These are phyloP conservation scores for Drosophila ustulata DNA, from an alignment of 2,888 invertebrate genomes.

Conservation along the genomic window DNA sequence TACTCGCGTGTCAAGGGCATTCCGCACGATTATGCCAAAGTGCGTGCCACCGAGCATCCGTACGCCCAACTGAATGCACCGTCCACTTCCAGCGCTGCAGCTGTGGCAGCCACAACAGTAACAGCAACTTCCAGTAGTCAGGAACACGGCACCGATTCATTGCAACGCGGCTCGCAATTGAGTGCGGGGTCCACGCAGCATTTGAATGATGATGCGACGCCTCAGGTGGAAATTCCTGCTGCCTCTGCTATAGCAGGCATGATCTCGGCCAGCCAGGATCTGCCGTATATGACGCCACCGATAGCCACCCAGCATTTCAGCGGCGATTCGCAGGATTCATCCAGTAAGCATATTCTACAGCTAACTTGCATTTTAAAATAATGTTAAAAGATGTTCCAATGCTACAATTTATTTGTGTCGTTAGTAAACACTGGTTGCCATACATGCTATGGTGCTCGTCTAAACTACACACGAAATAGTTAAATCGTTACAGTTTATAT, in stretches of 20 bases:
- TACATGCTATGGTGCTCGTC: too few relatives aligned
- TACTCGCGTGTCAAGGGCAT: constrained; percentile 89
- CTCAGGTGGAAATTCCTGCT: constrained; percentile 90
- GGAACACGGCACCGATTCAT: constrained; percentile 56
- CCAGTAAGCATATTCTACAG: constrained; percentile 87
- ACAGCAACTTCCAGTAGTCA: constrained; percentile 34
- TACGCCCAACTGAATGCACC: constrained; percentile 85
- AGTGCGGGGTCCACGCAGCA: constrained; percentile 65
- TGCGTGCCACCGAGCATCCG: constrained; percentile 84
- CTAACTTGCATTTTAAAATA: too few relatives aligned
- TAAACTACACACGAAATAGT: too few relatives aligned
- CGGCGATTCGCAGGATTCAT: constrained; percentile 95
- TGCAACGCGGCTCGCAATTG: constrained; percentile 50
- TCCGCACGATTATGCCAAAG: constrained; percentile 89
- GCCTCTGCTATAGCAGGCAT: constrained; percentile 94
- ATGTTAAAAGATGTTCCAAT: too few relatives aligned
- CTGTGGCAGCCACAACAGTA: constrained; percentile 60
- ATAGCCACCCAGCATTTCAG: constrained; percentile 91
- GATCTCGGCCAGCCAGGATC: constrained; percentile 93
- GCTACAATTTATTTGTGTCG: too few relatives aligned
- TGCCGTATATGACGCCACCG: constrained; percentile 95
- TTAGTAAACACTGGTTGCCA: not conserved
- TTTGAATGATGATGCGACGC: constrained; percentile 58
- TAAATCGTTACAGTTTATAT: too few relatives aligned
- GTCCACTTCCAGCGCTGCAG: constrained; percentile 72